phyloP scores from a whole-genome alignment of 1,140 invertebrate species.

The Metopolophium dirhodum region DNA sequence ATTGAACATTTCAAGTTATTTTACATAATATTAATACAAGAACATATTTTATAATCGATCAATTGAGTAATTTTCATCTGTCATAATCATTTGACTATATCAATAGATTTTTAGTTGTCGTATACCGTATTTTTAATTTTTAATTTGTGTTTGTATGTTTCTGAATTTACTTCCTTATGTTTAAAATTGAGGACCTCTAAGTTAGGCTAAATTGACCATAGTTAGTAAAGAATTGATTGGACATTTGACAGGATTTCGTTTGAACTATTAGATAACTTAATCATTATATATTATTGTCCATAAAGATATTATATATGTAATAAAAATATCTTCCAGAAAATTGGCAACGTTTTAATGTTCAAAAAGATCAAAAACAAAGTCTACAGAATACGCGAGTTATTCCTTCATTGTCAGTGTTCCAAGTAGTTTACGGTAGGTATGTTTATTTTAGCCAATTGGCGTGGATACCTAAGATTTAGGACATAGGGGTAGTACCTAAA shows the following conservation, averaged over 20 bases:
- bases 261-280: not conserved
- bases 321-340: not conserved
- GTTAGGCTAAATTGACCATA: not conserved
- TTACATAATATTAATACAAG: too few species aligned
- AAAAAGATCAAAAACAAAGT: not conserved
- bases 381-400: not conserved
- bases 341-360: not conserved
- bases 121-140: not conserved
- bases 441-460: not conserved
- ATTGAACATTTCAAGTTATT: too few species aligned
- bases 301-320: not conserved
- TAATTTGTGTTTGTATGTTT: not conserved
- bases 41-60: too few species aligned
- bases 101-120: not conserved
- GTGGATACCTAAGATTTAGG: not conserved
- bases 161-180: not conserved
- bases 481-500: not conserved
- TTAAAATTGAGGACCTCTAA: not conserved
- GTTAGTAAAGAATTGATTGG: not conserved
- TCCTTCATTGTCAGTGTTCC: not conserved
- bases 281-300: not conserved
- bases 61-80: too few species aligned
- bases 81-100: not conserved
- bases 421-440: not conserved
- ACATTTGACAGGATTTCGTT: not conserved